Conservation (phyloP, 2,888 invertebrate species). For the Leptinotarsa rubiginosa region DNA sequence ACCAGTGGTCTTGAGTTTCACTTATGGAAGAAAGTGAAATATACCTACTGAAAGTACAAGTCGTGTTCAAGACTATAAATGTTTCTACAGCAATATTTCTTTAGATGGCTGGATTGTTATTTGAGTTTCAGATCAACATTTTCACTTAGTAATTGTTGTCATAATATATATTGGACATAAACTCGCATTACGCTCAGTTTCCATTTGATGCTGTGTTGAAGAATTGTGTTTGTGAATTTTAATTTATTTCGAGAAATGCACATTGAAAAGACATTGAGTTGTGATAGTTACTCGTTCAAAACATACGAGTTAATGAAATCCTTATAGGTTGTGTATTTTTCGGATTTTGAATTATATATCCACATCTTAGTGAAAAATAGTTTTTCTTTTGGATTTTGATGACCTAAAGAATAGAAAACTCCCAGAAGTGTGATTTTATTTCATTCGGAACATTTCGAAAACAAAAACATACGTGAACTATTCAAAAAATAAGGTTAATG, state of each 20-base stretch:
- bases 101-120: not conserved
- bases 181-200: not conserved
- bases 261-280: not conserved
- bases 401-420: too few species aligned
- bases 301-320: too few species aligned
- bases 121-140: not conserved
- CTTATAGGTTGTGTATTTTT: too few species aligned
- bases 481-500: too few species aligned
- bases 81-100: too few species aligned
- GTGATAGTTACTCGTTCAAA: too few species aligned
- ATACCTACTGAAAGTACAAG: not conserved
- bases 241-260: not conserved
- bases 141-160: not conserved
- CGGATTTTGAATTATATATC: too few species aligned
- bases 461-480: too few species aligned
- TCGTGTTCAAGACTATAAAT: not conserved
- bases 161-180: not conserved
- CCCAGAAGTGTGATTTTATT: too few species aligned
- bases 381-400: too few species aligned
- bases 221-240: not conserved
- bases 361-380: too few species aligned
- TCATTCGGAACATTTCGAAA: too few species aligned
- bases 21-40: constrained; percentile 8
- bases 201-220: not conserved
- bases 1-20: constrained; percentile 3